Conservation (phyloP, 2,113 vertebrate species). For the Elephas maximus region DNA sequence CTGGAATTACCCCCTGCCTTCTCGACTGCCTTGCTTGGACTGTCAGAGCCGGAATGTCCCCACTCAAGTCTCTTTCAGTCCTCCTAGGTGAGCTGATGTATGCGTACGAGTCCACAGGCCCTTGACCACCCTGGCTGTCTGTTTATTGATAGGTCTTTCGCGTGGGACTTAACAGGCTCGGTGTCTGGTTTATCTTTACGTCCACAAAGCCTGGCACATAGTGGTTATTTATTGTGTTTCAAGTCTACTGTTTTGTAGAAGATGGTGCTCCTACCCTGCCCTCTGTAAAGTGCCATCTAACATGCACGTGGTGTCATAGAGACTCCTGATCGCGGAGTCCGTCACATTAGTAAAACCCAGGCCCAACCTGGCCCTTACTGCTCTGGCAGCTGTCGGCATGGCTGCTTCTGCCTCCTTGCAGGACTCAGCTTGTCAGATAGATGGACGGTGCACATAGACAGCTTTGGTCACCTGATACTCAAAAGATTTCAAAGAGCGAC, state of each 20-base stretch:
- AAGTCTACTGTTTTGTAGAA: background rate
- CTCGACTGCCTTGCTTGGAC: background rate
- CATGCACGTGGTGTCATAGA: background rate
- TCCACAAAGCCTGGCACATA: background rate
- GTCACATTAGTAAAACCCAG: background rate
- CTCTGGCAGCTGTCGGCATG: background rate
- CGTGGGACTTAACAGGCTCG: background rate
- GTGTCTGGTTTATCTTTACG: background rate
- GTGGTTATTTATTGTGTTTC: background rate
- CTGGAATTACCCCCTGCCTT: constrained; percentile 1
- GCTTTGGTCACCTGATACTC: background rate
- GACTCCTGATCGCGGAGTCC: background rate
- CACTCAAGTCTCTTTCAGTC: background rate
- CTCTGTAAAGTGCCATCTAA: background rate
- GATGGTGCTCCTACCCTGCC: background rate
- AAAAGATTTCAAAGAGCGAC: background rate
- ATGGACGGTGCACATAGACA: background rate
- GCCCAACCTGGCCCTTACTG: background rate
- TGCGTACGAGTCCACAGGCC: background rate
- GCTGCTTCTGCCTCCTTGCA: background rate
- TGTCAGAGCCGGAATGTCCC: background rate
- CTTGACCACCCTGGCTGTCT: background rate
- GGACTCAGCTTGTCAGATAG: background rate
- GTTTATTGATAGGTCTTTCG: background rate
- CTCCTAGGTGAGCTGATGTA: background rate